Percentiles rank a stretch among this genome's conserved stretches.
These are phyloP conservation scores for Neodon shergylaensis DNA, from an alignment of 2,113 vertebrate species.

Conservation along the genomic window DNA sequence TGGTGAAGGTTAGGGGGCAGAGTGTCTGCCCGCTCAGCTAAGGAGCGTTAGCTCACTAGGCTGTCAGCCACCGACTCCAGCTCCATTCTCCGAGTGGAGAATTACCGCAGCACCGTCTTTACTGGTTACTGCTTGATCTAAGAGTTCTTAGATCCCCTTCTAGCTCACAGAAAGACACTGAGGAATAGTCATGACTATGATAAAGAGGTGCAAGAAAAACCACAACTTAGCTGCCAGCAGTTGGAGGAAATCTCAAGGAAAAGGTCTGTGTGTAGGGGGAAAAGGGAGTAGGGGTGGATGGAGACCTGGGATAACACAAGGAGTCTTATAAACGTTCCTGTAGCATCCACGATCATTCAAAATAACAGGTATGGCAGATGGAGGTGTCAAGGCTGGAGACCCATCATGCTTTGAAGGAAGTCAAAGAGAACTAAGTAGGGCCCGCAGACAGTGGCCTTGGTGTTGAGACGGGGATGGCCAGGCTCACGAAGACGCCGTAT, in stretches of 20 bases:
- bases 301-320: background rate
- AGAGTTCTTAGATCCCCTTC: background rate
- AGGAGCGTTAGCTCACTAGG: background rate
- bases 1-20: background rate
- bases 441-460: background rate
- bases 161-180: background rate
- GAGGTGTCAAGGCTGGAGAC: too few relatives aligned
- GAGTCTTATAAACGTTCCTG: background rate
- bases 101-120: background rate
- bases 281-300: background rate
- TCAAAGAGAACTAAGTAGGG: background rate
- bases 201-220: background rate
- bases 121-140: background rate
- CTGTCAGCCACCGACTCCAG: background rate
- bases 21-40: background rate
- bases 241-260: constrained; percentile 23
- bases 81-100: background rate
- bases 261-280: background rate
- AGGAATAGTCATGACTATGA: background rate
- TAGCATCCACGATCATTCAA: background rate
- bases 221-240: background rate
- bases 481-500: background rate
- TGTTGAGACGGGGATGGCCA: background rate
- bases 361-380: background rate
- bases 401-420: background rate